Percentiles rank a stretch among this genome's conserved stretches.
Evolutionary conservation across 2,888 invertebrate species (phyloP).

Genomic region (Nomada fabriciana): DNA sequence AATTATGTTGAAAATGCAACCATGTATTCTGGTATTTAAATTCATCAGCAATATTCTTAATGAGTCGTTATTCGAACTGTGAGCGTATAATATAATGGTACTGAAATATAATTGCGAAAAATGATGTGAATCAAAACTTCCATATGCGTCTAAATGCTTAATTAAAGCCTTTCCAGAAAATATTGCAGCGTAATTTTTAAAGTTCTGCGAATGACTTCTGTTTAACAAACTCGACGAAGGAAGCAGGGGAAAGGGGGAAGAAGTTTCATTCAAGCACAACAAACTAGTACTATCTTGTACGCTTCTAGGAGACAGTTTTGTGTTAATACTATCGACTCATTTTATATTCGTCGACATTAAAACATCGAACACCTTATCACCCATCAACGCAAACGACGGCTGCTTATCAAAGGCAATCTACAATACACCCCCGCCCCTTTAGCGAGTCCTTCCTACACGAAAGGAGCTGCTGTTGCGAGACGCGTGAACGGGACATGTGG

Average conservation of each 20-base stretch:
- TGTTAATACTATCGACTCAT: not conserved
- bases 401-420: not conserved
- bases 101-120: not conserved
- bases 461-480: constrained; percentile 8
- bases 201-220: not conserved
- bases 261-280: not conserved
- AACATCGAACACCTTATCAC: no score
- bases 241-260: not conserved
- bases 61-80: no score
- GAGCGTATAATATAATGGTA: no score
- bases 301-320: not conserved
- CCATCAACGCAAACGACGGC: no score
- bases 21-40: no score
- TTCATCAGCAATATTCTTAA: no score
- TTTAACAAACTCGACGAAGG: not conserved
- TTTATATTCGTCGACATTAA: not conserved
- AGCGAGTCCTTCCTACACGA: not conserved
- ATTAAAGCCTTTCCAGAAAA: no score
- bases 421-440: not conserved
- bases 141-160: no score
- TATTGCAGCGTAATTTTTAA: not conserved
- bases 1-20: not conserved
- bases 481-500: constrained; percentile 46
- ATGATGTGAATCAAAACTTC: no score
- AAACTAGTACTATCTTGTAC: not conserved